A percentile compares a stretch with the other conserved stretches of the same genome.
Conservation (phyloP, 23 tunicate genomes). For the Ciona savignyi region DNA sequence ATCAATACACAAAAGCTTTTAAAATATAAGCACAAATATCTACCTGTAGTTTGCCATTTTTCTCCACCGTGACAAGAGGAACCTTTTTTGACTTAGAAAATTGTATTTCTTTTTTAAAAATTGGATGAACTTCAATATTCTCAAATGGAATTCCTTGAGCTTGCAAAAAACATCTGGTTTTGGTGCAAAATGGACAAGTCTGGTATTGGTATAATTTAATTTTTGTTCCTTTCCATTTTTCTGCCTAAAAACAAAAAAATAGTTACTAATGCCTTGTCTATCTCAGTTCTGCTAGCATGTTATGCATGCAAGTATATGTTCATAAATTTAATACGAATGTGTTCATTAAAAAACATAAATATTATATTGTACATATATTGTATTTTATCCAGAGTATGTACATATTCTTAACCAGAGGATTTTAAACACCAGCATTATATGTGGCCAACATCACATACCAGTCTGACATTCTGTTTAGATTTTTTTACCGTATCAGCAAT, state of each 20-base stretch:
- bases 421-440: too few relatives aligned
- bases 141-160: constrained; percentile 79
- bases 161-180: constrained; percentile 59
- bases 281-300: too few relatives aligned
- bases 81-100: constrained; percentile 84
- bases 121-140: constrained; percentile 91
- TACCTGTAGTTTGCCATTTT: constrained; percentile 46
- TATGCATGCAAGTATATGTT: too few relatives aligned
- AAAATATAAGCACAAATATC: background rate
- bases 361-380: too few relatives aligned
- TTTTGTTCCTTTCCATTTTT: constrained; percentile 53
- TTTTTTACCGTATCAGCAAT: too few relatives aligned
- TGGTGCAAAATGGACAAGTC: constrained; percentile 92
- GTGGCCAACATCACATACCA: too few relatives aligned
- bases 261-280: too few relatives aligned
- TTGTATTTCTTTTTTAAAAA: constrained; percentile 83
- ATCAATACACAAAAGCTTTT: background rate
- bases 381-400: too few relatives aligned
- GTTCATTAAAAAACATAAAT: too few relatives aligned
- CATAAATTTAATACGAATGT: too few relatives aligned
- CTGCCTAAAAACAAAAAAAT: constrained; percentile 5
- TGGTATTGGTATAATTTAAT: constrained; percentile 86
- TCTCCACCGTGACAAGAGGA: constrained; percentile 66
- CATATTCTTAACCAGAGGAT: too few relatives aligned
- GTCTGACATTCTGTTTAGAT: too few relatives aligned